These are phyloP conservation scores for Dexiosoma caninum DNA, from an alignment of 2,888 invertebrate species.

Conservation along the genomic window DNA sequence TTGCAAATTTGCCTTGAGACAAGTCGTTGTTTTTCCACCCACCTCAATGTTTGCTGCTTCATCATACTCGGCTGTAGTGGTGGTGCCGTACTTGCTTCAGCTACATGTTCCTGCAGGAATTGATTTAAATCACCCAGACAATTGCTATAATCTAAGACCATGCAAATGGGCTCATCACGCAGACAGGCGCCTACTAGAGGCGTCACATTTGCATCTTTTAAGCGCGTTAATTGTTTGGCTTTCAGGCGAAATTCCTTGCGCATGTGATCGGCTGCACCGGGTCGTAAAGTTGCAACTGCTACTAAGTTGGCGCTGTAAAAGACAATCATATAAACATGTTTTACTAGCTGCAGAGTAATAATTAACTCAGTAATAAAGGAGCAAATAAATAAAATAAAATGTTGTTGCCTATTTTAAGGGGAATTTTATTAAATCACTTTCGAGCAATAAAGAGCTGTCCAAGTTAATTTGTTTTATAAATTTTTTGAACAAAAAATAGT, in stretches of 20 bases:
- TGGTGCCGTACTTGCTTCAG: conserved; percentile 81
- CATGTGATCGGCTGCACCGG: conserved; percentile 80
- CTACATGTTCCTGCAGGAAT: conserved; percentile 88
- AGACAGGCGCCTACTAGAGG: conserved; percentile 86
- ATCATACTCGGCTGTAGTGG: conserved; percentile 16
- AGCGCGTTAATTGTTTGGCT: conserved; percentile 83
- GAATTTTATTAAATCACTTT: too few species aligned
- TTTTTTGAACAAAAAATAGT: too few species aligned
- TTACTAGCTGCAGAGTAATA: not conserved
- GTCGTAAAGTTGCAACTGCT: conserved; percentile 85
- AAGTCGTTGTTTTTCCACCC: not conserved
- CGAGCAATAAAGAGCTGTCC: too few species aligned
- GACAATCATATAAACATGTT: not conserved
- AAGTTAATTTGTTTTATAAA: too few species aligned
- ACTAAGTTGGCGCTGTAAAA: conserved; percentile 80
- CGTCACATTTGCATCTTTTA: conserved; percentile 85
- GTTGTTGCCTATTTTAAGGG: too few species aligned
- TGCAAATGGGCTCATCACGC: conserved; percentile 85
- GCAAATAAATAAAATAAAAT: not conserved
- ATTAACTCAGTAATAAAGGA: not conserved
- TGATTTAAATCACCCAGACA: conserved; percentile 89
- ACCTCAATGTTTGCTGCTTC: conserved; percentile 51
- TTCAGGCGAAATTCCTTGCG: conserved; percentile 86
- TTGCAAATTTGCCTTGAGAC: not conserved
- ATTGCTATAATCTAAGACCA: conserved; percentile 83